Evolutionary conservation across 2,888 invertebrate genomes (phyloP).

Genomic region (Sipunculus nudus): DNA sequence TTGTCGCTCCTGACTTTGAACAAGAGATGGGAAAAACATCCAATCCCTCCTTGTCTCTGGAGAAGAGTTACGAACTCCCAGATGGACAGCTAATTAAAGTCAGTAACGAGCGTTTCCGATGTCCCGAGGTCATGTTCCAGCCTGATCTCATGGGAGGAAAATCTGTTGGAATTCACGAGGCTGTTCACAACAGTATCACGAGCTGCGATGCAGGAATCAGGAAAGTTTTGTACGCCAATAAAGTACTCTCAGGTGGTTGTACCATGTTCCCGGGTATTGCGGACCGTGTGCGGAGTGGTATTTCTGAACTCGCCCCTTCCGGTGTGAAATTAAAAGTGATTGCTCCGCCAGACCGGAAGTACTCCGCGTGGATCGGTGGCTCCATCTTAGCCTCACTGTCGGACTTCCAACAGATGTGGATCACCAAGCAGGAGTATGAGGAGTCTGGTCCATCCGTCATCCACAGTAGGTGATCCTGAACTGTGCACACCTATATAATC

Average conservation of each 20-base stretch:
- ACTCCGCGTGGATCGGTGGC: too few relatives aligned
- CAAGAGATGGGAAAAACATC: constrained; percentile 19
- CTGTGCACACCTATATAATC: too few relatives aligned
- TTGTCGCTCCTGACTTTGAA: constrained; percentile 23
- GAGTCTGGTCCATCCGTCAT: too few relatives aligned
- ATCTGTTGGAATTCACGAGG: constrained; percentile 19
- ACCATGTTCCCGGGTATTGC: constrained; percentile 96
- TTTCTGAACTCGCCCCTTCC: constrained; percentile 82
- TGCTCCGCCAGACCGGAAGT: too few relatives aligned
- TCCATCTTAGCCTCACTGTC: too few relatives aligned
- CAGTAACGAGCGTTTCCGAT: constrained; percentile 30
- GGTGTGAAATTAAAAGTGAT: too few relatives aligned
- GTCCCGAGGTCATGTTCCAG: constrained; percentile 33
- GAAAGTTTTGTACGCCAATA: constrained; percentile 23
- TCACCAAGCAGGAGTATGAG: too few relatives aligned
- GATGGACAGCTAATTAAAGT: constrained; percentile 35
- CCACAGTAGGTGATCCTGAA: too few relatives aligned
- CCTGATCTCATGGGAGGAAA: constrained; percentile 25
- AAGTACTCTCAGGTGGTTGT: constrained; percentile 73
- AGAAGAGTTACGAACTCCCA: constrained; percentile 28
- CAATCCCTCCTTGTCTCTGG: background rate
- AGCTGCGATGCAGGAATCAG: constrained; percentile 31
- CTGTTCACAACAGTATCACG: constrained; percentile 15
- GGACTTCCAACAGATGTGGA: too few relatives aligned
- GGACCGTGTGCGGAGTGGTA: constrained; percentile 95